Evolutionary conservation across 2,797 vertebrate genomes (phyloP), one percentile per base, ranked within the genome.

Genomic region (Hirundo rustica): DNA sequence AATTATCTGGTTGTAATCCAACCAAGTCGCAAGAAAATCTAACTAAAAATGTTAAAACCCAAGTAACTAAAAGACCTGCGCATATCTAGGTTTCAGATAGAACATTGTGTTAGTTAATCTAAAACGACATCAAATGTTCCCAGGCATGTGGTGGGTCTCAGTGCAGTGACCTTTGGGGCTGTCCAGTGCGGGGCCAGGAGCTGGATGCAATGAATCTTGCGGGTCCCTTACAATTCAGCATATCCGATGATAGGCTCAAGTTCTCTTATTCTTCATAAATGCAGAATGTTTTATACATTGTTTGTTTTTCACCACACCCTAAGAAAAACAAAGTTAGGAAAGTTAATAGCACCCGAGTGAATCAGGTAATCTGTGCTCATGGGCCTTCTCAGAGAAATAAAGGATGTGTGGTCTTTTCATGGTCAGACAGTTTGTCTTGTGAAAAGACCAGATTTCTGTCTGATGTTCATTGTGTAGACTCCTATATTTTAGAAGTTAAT

Each of bases 201-300:
- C 1, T 36, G 15, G 30, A 20, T 40, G 27, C 1, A 0, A 15
- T 58, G 18, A 60, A 47, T n/a, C 6, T 40, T 53, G 38, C 0
- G 0, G 4, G 6, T 47, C 10, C 13, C 29, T 51, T 83, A 25
- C 45, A 89, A 0, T 57, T 38, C 38, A 40, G n/a, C 20, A 30
- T 38, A 16, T 64, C 50, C 16, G 45, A 7, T 34, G 14, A 16
- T 6, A 54, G 42, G 8, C 44, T 81, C 26, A 32, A 16, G 3
- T 51, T 66, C 12, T 65, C 27, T 71, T 42, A 42, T 60, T 88
- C 19, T 81, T 86, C 58, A 27, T 54, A 54, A 30, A 62, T 23
- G 21, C 54, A 62, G 62, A 55, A 68, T 86, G 47, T 68, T 86
- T 78, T 54, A 44, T 61, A 51, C 1, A 3, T 45, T 42, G 16